Evolutionary conservation across 2,797 vertebrate species (phyloP).

Genomic region (Sphenopsis melanotis): DNA sequence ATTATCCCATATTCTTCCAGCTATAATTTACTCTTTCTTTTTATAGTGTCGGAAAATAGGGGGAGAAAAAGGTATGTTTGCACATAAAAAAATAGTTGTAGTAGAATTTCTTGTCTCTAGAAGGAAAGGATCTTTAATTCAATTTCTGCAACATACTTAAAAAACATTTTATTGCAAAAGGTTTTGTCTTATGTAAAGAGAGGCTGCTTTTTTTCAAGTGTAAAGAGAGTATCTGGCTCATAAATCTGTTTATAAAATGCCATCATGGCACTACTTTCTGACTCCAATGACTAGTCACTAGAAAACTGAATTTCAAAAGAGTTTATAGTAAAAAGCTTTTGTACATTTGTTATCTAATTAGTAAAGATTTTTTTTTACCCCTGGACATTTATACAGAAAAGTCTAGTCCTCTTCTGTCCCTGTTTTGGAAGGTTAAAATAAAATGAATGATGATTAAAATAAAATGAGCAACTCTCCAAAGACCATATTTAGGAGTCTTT

Average conservation of each 20-base stretch:
- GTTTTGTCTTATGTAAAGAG: neutral
- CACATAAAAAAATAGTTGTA: neutral
- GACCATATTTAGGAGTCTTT: neutral
- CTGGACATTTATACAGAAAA: neutral
- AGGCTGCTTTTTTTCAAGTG: neutral
- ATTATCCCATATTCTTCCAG: neutral
- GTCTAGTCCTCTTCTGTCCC: neutral
- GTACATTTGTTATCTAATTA: neutral
- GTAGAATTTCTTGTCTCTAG: neutral
- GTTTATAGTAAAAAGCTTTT: neutral
- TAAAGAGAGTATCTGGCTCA: neutral
- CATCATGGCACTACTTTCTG: neutral
- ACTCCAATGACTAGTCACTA: neutral
- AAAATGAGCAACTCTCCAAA: neutral
- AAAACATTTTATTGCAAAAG: neutral
- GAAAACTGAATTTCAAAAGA: neutral
- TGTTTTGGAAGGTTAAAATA: neutral
- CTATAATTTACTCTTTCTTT: neutral
- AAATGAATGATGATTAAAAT: neutral
- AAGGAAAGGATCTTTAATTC: neutral
- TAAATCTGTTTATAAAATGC: neutral
- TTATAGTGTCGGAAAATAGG: neutral
- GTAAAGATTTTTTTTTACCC: neutral
- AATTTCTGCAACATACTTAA: neutral
- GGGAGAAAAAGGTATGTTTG: rapidly evolving